Evolutionary conservation across 2,797 vertebrate species (phyloP), one percentile per base, ranked within the genome.

Genomic region (Aulostomus chinensis): DNA sequence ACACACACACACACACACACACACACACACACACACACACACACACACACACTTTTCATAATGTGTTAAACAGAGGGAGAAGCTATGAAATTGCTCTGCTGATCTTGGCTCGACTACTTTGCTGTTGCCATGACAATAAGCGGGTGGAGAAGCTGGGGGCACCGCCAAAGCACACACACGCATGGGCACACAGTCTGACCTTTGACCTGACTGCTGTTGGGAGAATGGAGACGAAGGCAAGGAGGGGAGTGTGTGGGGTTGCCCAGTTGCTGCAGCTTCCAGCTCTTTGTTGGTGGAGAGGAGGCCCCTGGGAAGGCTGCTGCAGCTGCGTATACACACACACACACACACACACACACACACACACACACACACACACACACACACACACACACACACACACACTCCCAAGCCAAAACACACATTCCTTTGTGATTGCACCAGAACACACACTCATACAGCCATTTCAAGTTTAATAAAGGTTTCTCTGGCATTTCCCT

Each of bases 91-190:
- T 59, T 56, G 49, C 49, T 70, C 49, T 80, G 73, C 73, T 81
- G 71, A 63, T 86, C 58, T 85, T 80, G 67, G 81, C 85, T 54
- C 29, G 18, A 49, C 53, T 58, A 49, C 62, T 76, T 85, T 79
- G 51, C 67, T 67, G 83, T 86, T 53, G 24, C 68, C 65, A 80
- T 89, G 87, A 85, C 86, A 76, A 88, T 80, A 50, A 49, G 50
- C 56, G 50, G 56, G 51, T 43, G 51, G 62, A 53, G 54, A 58
- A 71, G 46, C 51, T 42, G 38, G 55, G 38, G 51, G 47, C 40
- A 15, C 55, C 55, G 50, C 43, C 13, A 52, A 43, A 58, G 38
- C 34, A 20, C 39, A 55, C 64, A 64, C 58, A 59, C 36, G 47
- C 37, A 64, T 24, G 35, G 43, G 18, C 33, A 42, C 52, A 52